These are phyloP conservation scores for Oenanthe melanoleuca DNA, from an alignment of 2,113 vertebrate species.

Conservation along the genomic window DNA sequence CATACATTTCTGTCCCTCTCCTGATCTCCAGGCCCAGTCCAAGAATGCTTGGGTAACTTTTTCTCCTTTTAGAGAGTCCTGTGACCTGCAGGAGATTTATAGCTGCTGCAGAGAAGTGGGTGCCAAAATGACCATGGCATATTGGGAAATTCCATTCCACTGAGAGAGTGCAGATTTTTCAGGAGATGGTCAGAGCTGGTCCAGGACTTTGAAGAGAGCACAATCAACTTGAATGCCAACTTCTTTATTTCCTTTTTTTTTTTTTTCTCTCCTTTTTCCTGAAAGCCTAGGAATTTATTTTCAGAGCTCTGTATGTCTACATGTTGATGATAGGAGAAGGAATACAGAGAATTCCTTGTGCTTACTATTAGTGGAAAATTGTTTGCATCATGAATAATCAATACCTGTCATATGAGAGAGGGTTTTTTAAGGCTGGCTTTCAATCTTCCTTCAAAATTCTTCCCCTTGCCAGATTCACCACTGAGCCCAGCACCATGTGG, in stretches of 20 bases:
- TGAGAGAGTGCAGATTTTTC: neutral
- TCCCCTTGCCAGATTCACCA: neutral
- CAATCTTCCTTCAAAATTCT: neutral
- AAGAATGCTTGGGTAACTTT: neutral
- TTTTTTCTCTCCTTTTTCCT: neutral
- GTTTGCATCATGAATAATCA: neutral
- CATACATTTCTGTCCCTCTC: conserved; percentile 8
- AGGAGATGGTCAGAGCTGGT: conserved; percentile 11
- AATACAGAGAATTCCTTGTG: neutral
- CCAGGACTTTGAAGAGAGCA: conserved; percentile 14
- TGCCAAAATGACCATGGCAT: conserved; percentile 35
- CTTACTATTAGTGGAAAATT: neutral
- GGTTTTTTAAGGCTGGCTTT: neutral
- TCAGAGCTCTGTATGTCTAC: neutral
- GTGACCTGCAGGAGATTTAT: conserved; percentile 45
- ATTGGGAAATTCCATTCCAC: conserved; percentile 30
- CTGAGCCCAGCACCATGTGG: neutral
- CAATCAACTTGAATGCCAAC: neutral
- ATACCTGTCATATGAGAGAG: neutral
- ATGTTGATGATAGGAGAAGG: neutral
- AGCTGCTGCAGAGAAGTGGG: neutral
- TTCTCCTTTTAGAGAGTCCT: neutral
- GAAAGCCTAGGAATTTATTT: neutral
- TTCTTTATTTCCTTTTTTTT: neutral
- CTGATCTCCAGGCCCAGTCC: neutral